These are phyloP conservation scores for Molossus alvarezi DNA, from an alignment of 2,797 vertebrate genomes.

Conservation along the genomic window DNA sequence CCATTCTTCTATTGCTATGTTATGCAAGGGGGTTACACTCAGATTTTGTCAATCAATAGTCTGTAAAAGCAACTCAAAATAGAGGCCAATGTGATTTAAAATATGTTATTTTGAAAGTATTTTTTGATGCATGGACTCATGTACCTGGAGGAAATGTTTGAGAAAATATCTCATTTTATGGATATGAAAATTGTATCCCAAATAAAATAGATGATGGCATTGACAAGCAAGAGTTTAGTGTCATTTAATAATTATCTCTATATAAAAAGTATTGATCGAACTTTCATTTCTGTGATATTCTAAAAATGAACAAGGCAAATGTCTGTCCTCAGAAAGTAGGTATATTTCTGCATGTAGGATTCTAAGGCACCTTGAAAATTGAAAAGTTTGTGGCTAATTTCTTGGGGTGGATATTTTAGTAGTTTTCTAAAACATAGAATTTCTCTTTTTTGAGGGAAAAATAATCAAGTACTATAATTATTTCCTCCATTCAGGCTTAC, in stretches of 20 bases:
- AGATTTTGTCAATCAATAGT: neutral
- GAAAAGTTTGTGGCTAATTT: neutral
- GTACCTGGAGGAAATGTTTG: neutral
- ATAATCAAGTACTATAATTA: neutral
- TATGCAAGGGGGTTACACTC: neutral
- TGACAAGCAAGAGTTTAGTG: neutral
- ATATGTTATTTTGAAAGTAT: neutral
- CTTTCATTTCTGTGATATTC: neutral
- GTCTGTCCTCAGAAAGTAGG: neutral
- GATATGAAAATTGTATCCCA: neutral
- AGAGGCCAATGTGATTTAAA: neutral
- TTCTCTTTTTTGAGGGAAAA: neutral
- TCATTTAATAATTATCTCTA: neutral
- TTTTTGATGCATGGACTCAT: neutral
- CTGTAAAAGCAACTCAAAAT: neutral
- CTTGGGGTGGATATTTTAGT: neutral
- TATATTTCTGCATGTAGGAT: neutral
- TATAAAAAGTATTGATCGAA: neutral
- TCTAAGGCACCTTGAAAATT: neutral
- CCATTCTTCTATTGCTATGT: neutral
- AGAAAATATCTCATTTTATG: neutral
- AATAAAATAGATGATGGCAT: neutral
- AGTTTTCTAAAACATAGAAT: conserved; percentile 11
- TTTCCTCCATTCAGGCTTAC: neutral
- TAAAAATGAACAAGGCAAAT: conserved; percentile 3